Conservation (phyloP, 1,140 invertebrate genomes). For the Phenacoccus solenopsis region DNA sequence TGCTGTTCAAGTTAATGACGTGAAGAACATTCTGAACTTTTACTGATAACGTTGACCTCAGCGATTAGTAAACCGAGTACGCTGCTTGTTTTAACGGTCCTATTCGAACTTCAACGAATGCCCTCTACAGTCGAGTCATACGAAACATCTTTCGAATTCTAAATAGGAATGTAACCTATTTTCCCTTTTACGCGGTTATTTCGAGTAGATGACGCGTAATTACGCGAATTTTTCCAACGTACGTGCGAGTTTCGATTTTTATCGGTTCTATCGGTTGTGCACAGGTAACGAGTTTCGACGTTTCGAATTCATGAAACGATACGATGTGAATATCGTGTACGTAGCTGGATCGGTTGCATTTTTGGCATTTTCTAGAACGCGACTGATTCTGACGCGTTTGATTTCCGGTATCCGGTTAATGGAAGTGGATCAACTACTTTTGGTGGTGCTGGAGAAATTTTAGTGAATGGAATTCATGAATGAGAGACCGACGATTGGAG, state of each 20-base stretch:
- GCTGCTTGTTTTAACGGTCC: background rate
- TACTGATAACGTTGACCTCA: slow-evolving; percentile 1
- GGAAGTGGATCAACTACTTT: background rate
- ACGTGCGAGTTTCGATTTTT: background rate
- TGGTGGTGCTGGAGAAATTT: background rate
- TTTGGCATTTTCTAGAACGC: background rate
- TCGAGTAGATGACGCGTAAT: background rate
- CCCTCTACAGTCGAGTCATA: background rate
- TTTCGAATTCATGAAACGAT: background rate
- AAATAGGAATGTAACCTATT: no score
- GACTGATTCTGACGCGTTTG: background rate
- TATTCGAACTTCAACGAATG: background rate
- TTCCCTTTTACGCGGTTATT: background rate
- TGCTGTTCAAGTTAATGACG: background rate
- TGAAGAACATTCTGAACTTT: slow-evolving; percentile 2
- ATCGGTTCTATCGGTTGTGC: background rate
- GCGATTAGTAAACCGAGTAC: background rate
- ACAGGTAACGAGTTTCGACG: background rate
- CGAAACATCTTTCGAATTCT: no score
- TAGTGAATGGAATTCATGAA: background rate
- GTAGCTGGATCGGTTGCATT: background rate
- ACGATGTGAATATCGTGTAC: background rate
- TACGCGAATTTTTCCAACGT: background rate
- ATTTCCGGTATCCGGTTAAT: background rate
- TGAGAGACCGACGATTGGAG: background rate